Evolutionary conservation across 2,113 vertebrate genomes (phyloP).

Genomic region (Lepus europaeus): DNA sequence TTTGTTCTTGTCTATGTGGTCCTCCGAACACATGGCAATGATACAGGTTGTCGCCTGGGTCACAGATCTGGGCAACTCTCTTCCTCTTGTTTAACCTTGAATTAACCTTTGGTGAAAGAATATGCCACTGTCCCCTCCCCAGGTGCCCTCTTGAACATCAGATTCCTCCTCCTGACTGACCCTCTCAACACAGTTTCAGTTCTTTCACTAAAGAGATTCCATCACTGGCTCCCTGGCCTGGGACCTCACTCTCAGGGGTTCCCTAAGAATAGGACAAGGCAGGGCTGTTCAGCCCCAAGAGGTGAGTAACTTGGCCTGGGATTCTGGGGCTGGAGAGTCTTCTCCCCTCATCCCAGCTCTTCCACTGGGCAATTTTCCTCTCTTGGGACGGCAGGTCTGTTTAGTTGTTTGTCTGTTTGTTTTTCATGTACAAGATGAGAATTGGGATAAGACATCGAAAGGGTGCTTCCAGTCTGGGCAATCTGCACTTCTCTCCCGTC

Average conservation of each 20-base stretch:
- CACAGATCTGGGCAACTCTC: not conserved
- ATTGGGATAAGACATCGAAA: not conserved
- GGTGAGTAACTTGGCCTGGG: not conserved
- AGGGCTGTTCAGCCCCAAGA: not conserved
- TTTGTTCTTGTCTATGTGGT: not conserved
- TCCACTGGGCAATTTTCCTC: not conserved
- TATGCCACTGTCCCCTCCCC: not conserved
- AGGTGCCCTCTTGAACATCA: not conserved
- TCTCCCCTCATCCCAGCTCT: not conserved
- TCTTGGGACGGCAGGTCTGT: not conserved
- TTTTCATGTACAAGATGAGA: slow-evolving; percentile 14
- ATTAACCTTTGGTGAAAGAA: not conserved
- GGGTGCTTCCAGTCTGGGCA: slow-evolving; percentile 45
- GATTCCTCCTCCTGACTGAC: not conserved
- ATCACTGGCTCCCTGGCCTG: not conserved
- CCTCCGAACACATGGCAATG: not conserved
- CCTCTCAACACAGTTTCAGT: not conserved
- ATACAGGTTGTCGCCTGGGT: not conserved
- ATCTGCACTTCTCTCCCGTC: not conserved
- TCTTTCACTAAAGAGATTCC: not conserved
- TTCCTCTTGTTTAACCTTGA: not conserved
- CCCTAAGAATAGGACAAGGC: not conserved
- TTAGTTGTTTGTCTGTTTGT: not conserved
- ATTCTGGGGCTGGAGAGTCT: not conserved
- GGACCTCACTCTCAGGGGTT: not conserved